Base-by-base conservation (phyloP, 1,140 invertebrate species). In the Hycleus phaleratus region DNA sequence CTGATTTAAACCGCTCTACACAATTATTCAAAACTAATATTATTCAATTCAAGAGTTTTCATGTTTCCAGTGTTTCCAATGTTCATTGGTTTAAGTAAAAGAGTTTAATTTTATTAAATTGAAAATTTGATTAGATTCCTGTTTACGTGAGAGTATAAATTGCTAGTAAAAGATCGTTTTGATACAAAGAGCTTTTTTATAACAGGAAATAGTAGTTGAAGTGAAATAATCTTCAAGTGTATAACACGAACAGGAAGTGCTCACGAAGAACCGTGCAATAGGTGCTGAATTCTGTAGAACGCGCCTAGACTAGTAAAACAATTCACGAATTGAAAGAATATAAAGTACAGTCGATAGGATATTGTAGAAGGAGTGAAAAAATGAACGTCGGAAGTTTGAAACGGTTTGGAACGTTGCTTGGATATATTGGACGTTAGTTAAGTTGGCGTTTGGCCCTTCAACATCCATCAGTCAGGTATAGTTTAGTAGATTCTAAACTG, bases 221-320 rank as follows among this genome's bases (percentile, higher is more conserved):
- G 9, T 55, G 52, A 55, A 55, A 55, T 55, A 55, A 55, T 55
- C 52, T 55, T 38, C 42, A 26, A 55, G 52, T 55, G 52, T 55
- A 38, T 55, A 55, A 55, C 52, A 55, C 52, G 52, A 55, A 55
- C 43, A 45, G 52, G 52, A 55, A 55, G 52, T 55, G 44, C 52
- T 55, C 43, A 43, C 26, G 44, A 38, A 39, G 42, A 46, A 43
- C 52, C 52, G 52, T 55, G 52, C 52, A 24, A 46, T 55, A 43
- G 38, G 52, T 55, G 52, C 45, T 38, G 44, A 55, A 55, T 55
- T 55, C 52, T 8, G 5, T 11, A 25, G 12, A 38, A 46, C 52
- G 52, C 52, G 52, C 52, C 46, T 55, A 55, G 52, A 55, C 52
- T 55, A 55, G 42, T 44, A 55, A 55, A 55, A 55, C 52, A 55